Percentiles rank a stretch among this genome's conserved stretches.
These are phyloP conservation scores for Macrobrachium rosenbergii DNA, from an alignment of 1,140 invertebrate species.

Conservation along the genomic window DNA sequence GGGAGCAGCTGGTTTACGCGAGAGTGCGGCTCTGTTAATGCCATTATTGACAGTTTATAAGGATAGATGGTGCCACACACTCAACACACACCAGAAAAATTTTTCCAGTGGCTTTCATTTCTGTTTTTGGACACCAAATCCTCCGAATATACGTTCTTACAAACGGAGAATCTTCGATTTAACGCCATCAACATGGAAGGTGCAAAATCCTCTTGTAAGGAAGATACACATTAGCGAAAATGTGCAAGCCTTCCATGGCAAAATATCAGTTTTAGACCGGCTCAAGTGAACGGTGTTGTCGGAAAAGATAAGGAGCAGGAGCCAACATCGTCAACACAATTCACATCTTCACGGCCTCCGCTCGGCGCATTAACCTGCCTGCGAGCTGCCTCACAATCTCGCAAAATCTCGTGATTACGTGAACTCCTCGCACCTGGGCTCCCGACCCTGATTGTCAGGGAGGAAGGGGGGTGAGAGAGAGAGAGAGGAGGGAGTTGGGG, in stretches of 20 bases:
- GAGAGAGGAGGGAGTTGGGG: background rate
- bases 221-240: too few relatives aligned
- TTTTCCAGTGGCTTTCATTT: conserved; percentile 51
- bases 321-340: conserved; percentile 53
- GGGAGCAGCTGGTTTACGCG: conserved; percentile 57
- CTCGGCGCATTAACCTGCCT: conserved; percentile 42
- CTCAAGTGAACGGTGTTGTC: background rate
- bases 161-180: background rate
- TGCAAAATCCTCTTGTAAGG: too few relatives aligned
- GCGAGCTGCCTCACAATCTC: conserved; percentile 54
- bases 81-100: conserved; percentile 49
- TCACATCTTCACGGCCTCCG: conserved; percentile 46
- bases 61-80: conserved; percentile 58
- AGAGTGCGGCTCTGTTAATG: conserved; percentile 57
- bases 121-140: conserved; percentile 13
- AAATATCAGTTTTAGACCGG: too few relatives aligned
- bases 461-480: too few relatives aligned
- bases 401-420: conserved; percentile 63
- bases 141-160: too few relatives aligned
- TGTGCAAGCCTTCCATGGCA: too few relatives aligned
- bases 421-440: conserved; percentile 60
- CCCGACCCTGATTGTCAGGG: background rate
- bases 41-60: conserved; percentile 64
- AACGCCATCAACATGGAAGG: background rate
- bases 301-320: background rate